phyloP scores from a whole-genome alignment of 37 sponge, comb jelly and placozoan genomes.

The Aphrocallistes beatrix region DNA sequence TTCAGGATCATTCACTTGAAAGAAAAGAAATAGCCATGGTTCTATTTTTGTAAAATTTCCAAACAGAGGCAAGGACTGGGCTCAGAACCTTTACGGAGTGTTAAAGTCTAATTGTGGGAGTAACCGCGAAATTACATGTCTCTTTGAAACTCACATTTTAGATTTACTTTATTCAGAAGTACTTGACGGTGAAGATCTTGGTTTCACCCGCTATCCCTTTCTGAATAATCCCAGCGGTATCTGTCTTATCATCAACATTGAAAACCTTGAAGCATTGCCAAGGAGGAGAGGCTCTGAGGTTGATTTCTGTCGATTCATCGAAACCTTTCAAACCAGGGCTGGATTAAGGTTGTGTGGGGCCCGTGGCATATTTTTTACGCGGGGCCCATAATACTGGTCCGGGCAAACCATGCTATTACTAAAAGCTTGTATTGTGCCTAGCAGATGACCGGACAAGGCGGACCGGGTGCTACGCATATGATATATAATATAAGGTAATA shows the following conservation, averaged over 20 bases:
- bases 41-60: neutral
- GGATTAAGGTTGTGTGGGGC: too few relatives aligned
- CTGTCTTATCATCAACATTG: neutral
- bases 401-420: too few relatives aligned
- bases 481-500: too few relatives aligned
- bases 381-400: too few relatives aligned
- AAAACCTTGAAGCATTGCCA: neutral
- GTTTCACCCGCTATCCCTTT: neutral
- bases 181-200: neutral
- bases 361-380: too few relatives aligned
- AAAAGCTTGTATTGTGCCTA: too few relatives aligned
- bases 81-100: neutral
- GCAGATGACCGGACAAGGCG: too few relatives aligned
- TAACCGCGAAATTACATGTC: neutral
- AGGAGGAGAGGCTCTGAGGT: neutral
- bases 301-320: neutral
- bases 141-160: neutral
- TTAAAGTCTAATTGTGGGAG: neutral
- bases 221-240: neutral
- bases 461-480: too few relatives aligned
- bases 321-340: neutral
- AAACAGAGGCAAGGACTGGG: constrained; percentile 12
- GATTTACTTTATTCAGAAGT: neutral
- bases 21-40: neutral
- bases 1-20: neutral